These are phyloP conservation scores for Drosophila persimilis DNA, from an alignment of 1,140 invertebrate genomes.

Conservation along the genomic window DNA sequence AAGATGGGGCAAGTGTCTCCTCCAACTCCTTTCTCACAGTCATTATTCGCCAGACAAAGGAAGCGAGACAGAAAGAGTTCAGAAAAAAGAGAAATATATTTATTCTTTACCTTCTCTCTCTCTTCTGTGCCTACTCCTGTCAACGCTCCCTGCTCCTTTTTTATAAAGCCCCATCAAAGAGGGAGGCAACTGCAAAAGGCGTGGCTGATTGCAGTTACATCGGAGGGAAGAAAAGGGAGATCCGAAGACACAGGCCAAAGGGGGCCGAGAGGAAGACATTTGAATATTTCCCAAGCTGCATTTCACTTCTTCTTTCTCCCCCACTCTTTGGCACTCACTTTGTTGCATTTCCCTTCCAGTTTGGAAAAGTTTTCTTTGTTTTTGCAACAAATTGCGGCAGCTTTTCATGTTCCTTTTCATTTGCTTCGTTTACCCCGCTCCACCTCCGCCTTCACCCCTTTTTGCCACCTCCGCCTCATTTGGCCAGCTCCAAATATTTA, in stretches of 20 bases:
- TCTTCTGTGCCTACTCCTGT: background rate
- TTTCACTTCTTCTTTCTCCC: constrained; percentile 4
- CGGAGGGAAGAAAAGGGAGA: background rate
- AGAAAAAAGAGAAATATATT: background rate
- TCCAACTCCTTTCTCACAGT: background rate
- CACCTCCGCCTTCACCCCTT: background rate
- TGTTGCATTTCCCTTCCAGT: constrained; percentile 49
- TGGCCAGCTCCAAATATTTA: constrained; percentile 33
- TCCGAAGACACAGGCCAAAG: background rate
- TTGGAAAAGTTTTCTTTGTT: constrained; percentile 54
- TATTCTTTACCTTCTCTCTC: background rate
- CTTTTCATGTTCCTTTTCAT: constrained; percentile 40
- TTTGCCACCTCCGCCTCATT: constrained; percentile 29
- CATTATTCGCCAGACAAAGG: background rate
- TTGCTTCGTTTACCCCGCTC: constrained; percentile 23
- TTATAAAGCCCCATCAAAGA: constrained; percentile 28
- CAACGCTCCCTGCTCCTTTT: constrained; percentile 3
- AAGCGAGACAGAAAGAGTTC: constrained; percentile 10
- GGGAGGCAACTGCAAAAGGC: constrained; percentile 6
- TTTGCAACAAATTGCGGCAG: constrained; percentile 62
- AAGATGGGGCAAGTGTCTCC: constrained; percentile 18
- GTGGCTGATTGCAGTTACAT: constrained; percentile 44
- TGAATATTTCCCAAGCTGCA: constrained; percentile 40
- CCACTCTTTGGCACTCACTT: constrained; percentile 18
- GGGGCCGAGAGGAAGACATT: constrained; percentile 19